Evolutionary conservation across 2,113 vertebrate genomes (phyloP).

Genomic region (Laticauda laticaudata): DNA sequence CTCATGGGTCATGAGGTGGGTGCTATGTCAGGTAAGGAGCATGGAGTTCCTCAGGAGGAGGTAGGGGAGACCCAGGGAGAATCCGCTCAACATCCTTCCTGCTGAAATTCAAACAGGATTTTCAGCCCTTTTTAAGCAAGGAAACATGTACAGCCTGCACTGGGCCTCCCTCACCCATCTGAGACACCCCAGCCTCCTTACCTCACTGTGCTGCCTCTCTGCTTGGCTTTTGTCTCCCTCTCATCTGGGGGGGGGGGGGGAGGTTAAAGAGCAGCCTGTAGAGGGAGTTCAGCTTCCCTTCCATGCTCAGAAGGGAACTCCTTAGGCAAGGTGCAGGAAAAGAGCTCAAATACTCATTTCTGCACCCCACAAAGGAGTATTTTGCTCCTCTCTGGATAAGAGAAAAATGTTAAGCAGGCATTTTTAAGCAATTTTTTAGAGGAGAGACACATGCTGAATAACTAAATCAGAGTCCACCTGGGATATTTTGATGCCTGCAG

Average conservation of each 20-base stretch:
- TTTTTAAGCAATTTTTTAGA: not conserved
- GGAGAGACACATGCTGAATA: not conserved
- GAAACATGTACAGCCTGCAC: not conserved
- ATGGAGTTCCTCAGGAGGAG: not conserved
- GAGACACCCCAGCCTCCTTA: not conserved
- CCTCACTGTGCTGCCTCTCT: not conserved
- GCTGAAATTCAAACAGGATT: not conserved
- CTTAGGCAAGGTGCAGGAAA: not conserved
- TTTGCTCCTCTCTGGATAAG: conserved; percentile 4
- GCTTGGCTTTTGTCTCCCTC: not conserved
- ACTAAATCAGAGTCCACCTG: not conserved
- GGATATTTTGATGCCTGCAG: not conserved
- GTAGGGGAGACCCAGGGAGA: not conserved
- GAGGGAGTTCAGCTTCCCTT: not conserved
- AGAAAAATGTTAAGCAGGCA: not conserved
- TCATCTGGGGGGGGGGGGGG: not conserved
- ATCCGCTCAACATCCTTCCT: not conserved
- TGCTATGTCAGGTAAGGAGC: not conserved
- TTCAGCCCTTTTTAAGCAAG: not conserved
- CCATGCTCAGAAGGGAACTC: not conserved
- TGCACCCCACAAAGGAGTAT: not conserved
- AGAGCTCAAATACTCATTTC: not conserved
- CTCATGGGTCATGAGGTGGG: not conserved
- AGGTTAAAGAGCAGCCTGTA: not conserved
- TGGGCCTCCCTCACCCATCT: not conserved